Percentiles rank a stretch among this genome's conserved stretches.
Evolutionary conservation across 2,113 vertebrate species (phyloP).

Genomic region (Syrmaticus mikado): DNA sequence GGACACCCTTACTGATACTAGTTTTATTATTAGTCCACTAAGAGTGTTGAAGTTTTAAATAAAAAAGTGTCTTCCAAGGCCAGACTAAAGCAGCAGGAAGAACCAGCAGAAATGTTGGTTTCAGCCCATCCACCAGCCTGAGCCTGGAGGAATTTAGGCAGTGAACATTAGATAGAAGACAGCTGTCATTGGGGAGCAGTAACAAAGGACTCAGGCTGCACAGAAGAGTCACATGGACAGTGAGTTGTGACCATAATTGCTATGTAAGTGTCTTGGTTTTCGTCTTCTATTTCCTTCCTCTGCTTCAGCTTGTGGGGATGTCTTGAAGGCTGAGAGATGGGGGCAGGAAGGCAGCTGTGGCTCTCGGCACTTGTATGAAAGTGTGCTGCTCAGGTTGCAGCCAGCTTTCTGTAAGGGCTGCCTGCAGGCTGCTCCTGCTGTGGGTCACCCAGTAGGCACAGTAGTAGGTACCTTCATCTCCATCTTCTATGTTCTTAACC

Average conservation of each 20-base stretch:
- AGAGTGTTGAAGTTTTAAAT: too few relatives aligned
- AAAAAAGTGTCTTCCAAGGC: too few relatives aligned
- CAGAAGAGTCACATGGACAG: too few relatives aligned
- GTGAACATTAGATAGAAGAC: too few relatives aligned
- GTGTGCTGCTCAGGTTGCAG: background rate
- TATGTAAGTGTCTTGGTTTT: background rate
- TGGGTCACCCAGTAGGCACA: constrained; percentile 35
- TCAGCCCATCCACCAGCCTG: background rate
- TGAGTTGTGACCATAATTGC: too few relatives aligned
- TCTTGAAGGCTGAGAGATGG: background rate
- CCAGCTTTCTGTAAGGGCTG: background rate
- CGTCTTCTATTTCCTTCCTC: background rate
- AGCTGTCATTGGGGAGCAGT: too few relatives aligned
- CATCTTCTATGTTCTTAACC: background rate
- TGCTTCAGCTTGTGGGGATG: background rate
- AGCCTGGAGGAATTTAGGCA: too few relatives aligned
- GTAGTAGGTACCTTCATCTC: constrained; percentile 11
- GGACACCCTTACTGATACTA: too few relatives aligned
- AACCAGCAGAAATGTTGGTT: too few relatives aligned
- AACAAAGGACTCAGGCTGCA: too few relatives aligned
- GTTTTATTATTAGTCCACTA: too few relatives aligned
- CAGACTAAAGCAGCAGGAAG: too few relatives aligned
- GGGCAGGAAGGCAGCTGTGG: background rate
- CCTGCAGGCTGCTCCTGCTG: background rate
- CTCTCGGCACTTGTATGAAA: background rate